phyloP scores from a whole-genome alignment of 1,140 invertebrate species.

The Myzus persicae region DNA sequence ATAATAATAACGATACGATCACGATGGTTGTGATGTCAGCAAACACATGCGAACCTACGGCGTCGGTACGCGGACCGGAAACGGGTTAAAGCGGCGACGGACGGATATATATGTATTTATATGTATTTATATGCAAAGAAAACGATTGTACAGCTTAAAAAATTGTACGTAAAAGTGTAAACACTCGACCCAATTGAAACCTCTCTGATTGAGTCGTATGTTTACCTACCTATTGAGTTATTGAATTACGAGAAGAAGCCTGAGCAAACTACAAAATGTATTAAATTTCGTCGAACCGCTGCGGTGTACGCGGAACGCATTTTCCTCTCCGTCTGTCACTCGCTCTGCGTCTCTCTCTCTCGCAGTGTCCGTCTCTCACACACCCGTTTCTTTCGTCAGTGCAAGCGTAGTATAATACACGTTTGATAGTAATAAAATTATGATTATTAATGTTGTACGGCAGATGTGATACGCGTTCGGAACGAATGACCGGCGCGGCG shows the following conservation, averaged over 20 bases:
- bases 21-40: neutral
- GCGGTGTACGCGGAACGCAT: neutral
- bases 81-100: neutral
- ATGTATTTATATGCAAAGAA: neutral
- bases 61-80: neutral
- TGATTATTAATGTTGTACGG: neutral
- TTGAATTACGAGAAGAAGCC: conserved; percentile 53
- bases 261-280: conserved; percentile 49
- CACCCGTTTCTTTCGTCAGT: neutral
- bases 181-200: conserved; percentile 42
- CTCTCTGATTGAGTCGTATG: conserved; percentile 49
- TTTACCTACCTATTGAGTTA: conserved; percentile 43
- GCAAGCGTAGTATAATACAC: neutral
- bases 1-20: neutral
- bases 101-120: neutral
- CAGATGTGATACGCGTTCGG: neutral
- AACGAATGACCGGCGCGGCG: neutral
- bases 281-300: conserved; percentile 46
- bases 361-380: neutral
- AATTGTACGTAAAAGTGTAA: neutral
- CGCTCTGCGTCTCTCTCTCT: too few species aligned
- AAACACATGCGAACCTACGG: neutral
- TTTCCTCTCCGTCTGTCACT: neutral
- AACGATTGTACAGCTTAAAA: conserved; percentile 9
- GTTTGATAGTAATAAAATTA: conserved; percentile 1